phyloP scores from a whole-genome alignment of 30 jellyfish, hydroid and myxozoan genomes.

The Nemopilema nomurai region DNA sequence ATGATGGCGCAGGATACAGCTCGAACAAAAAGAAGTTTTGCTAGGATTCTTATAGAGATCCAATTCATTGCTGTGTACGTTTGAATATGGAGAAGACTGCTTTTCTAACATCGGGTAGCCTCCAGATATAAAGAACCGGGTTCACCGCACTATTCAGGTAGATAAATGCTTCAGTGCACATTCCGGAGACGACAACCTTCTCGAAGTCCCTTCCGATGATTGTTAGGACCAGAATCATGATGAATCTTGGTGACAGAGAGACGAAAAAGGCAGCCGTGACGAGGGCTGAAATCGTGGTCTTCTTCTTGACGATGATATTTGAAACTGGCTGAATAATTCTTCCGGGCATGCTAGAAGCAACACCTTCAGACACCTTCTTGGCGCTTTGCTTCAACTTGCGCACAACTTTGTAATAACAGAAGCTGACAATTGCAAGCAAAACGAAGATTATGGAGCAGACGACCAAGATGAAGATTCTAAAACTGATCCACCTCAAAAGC shows the following conservation, averaged over 20 bases:
- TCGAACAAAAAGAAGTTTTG: too few relatives aligned
- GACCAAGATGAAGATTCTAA: background rate
- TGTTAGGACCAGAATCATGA: background rate
- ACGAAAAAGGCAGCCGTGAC: background rate
- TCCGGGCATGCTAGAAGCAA: background rate
- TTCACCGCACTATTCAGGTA: conserved; percentile 10
- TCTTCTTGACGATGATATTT: background rate
- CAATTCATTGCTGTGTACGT: too few relatives aligned
- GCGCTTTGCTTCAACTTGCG: background rate
- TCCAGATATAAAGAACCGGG: background rate
- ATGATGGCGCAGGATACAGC: too few relatives aligned
- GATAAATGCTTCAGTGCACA: background rate
- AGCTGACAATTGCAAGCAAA: background rate
- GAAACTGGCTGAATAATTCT: background rate
- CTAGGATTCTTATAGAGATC: too few relatives aligned
- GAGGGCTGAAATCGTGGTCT: background rate
- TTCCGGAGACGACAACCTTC: background rate
- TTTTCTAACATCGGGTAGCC: background rate
- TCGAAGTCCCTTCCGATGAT: background rate
- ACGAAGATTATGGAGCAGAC: background rate
- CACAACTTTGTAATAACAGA: background rate
- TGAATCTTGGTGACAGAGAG: background rate
- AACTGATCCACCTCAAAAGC: background rate
- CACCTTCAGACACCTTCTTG: background rate
- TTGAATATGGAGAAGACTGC: background rate